Percentiles rank a stretch among this genome's conserved stretches.
Conservation (phyloP, 1,140 invertebrate species). For the Drosophila orena region DNA sequence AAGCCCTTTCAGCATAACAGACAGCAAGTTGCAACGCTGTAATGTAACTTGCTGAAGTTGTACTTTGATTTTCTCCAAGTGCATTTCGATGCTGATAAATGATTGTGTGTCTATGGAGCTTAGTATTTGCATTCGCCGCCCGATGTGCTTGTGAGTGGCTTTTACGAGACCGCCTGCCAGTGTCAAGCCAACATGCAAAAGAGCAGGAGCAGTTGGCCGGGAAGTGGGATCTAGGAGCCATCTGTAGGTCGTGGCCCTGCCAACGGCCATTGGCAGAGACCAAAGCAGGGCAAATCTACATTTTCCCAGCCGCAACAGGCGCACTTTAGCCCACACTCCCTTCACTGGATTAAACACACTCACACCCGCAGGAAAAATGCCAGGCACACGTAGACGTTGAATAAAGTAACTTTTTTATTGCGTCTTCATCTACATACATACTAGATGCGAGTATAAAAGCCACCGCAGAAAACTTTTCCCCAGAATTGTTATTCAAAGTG, state of each 20-base stretch:
- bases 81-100: constrained; percentile 61
- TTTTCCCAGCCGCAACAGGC: constrained; percentile 73
- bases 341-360: not conserved
- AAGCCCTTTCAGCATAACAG: too few species aligned
- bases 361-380: constrained; percentile 7
- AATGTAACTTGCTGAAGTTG: not conserved
- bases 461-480: constrained; percentile 63
- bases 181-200: constrained; percentile 69
- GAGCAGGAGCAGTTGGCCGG: not conserved
- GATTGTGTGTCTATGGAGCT: constrained; percentile 70
- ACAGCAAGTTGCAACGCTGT: too few species aligned
- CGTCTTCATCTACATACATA: constrained; percentile 70
- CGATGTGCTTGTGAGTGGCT: constrained; percentile 57
- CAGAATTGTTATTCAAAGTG: constrained; percentile 82
- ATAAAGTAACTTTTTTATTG: constrained; percentile 83
- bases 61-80: not conserved
- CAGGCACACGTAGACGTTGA: constrained; percentile 67
- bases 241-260: constrained; percentile 23
- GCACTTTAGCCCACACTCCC: constrained; percentile 61
- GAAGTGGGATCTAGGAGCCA: not conserved
- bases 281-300: constrained; percentile 67
- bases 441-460: constrained; percentile 57
- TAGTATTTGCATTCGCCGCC: constrained; percentile 67
- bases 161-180: constrained; percentile 68
- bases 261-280: constrained; percentile 17